Evolutionary conservation across 1,140 invertebrate species (phyloP), one percentile per base, ranked within the genome.

Genomic region (Popillia japonica): DNA sequence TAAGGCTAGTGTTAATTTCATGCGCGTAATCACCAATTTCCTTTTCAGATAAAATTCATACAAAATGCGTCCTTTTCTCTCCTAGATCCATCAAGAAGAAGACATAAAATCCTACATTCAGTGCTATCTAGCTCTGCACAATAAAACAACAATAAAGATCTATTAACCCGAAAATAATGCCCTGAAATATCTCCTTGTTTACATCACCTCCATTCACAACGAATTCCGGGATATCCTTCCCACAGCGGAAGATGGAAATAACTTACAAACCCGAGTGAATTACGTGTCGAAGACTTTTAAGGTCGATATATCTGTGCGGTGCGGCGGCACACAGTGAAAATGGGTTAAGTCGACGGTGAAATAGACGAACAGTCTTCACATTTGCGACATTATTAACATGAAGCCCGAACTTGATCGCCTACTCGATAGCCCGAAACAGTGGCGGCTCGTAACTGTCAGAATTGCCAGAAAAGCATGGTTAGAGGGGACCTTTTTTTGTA

Each of bases 381-480:
- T 74, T 74, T 42, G 72, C 72, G 72, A 74, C 72, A 74, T 74
- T 74, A 74, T 74, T 74, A 74, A 74, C 72, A 17, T 40, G 40
- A 74, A 72, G 14, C n/a, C 1, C 48, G n/a, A 55, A 17, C 44
- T 48, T 14, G 14, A 14, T 14, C 48, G 6, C 48, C 6, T 20
- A 55, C 48, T 34, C 27, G 27, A 34, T 34, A 34, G 27, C 27
- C 27, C 2, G 27, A 34, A 34, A 1, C 27, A 34, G 27, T 4
- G 27, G 27, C 27, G 27, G 27, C 27, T 34, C 27, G 27, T 34
- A 4, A 34, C 27, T 4, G 27, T 4, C 27, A 34, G 4, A 34
- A 34, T 34, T 34, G 27, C 4, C 27, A 34, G 4, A 34, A 4
- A 1, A 34, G 4, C 1, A 34, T 34, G 27, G 1, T 34, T 34